These are phyloP conservation scores for Xylocopa sonorina DNA, from an alignment of 1,140 invertebrate genomes.

Conservation along the genomic window DNA sequence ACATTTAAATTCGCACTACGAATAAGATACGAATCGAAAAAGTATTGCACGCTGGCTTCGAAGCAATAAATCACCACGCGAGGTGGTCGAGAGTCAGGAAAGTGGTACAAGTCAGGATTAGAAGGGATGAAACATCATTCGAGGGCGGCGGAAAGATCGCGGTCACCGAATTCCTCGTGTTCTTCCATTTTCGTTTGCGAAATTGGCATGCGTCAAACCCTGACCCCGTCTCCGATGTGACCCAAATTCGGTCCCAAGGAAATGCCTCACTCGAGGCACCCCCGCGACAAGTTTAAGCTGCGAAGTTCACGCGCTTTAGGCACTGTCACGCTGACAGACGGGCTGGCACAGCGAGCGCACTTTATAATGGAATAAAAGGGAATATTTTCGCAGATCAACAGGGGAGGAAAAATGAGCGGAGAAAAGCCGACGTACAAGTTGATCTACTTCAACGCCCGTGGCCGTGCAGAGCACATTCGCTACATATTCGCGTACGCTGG, in stretches of 20 bases:
- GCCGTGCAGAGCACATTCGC: conserved; percentile 86
- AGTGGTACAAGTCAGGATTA: background rate
- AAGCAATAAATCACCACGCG: background rate
- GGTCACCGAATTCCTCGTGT: background rate
- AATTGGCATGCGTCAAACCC: no score
- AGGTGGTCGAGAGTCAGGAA: background rate
- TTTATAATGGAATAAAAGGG: background rate
- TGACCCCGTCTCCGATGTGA: no score
- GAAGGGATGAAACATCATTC: background rate
- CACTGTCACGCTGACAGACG: no score
- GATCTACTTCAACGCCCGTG: conserved; percentile 86
- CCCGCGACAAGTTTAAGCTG: no score
- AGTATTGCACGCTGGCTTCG: background rate
- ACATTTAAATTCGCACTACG: no score
- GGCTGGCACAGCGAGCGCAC: no score
- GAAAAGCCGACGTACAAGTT: conserved; percentile 83
- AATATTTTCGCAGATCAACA: conserved; percentile 6
- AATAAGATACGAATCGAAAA: no score
- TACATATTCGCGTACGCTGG: conserved; percentile 86
- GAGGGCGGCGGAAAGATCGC: background rate
- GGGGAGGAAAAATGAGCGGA: conserved; percentile 63
- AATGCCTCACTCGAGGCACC: no score
- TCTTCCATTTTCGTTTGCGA: conserved; percentile 5
- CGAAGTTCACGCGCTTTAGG: no score
- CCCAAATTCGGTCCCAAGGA: no score